Conservation (phyloP, 2,888 invertebrate genomes). For the Himalopsyche anomala region DNA sequence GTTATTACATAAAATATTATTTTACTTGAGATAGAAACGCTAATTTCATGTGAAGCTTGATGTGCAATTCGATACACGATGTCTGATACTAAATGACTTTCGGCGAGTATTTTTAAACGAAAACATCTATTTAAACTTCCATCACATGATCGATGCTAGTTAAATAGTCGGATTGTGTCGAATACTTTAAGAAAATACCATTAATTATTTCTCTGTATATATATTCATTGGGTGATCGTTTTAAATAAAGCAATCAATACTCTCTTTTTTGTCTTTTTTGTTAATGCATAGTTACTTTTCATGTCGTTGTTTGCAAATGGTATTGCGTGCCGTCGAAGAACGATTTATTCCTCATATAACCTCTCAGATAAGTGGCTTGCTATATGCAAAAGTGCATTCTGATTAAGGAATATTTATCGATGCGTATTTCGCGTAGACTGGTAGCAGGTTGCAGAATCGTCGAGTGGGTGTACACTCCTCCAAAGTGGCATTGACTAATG, state of each 20-base stretch:
- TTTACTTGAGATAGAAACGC: too few relatives aligned
- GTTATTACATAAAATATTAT: too few relatives aligned
- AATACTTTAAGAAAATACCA: too few relatives aligned
- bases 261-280: not conserved
- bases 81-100: too few relatives aligned
- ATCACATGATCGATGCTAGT: too few relatives aligned
- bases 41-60: too few relatives aligned
- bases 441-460: conserved; percentile 60
- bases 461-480: conserved; percentile 61
- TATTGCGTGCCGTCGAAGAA: conserved; percentile 57
- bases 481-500: conserved; percentile 44
- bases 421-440: conserved; percentile 63
- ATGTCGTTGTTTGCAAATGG: conserved; percentile 45
- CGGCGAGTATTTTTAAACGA: too few relatives aligned
- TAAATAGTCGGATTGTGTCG: too few relatives aligned
- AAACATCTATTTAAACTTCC: too few relatives aligned
- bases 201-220: too few relatives aligned
- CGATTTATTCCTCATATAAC: conserved; percentile 54
- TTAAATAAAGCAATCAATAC: conserved; percentile 8
- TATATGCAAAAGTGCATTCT: conserved; percentile 63
- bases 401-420: conserved; percentile 64
- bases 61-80: too few relatives aligned
- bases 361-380: conserved; percentile 46
- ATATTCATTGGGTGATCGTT: not conserved
- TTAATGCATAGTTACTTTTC: conserved; percentile 38